Conservation (phyloP, 2,888 invertebrate species). For the Mythimna pallens region DNA sequence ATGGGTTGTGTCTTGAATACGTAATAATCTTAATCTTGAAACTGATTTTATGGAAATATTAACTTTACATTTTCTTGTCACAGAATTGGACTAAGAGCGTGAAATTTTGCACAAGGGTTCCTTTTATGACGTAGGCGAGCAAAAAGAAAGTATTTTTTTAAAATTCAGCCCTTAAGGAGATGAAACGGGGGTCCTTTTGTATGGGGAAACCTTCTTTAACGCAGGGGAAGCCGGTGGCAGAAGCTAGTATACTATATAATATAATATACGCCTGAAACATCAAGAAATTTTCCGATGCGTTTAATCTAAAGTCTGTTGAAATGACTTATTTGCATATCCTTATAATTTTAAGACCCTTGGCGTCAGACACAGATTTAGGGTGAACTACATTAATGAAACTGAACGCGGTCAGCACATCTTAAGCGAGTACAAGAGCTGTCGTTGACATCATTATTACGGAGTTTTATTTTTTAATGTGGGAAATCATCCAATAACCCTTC, state of each 20-base stretch:
- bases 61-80: neutral
- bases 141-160: no score
- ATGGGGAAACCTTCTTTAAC: no score
- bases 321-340: conserved; percentile 1
- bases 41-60: neutral
- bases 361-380: neutral
- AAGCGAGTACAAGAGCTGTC: neutral
- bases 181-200: no score
- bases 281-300: neutral
- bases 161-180: no score
- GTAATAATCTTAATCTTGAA: neutral
- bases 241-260: no score
- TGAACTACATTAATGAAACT: neutral
- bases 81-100: no score
- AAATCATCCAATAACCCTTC: no score
- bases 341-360: neutral
- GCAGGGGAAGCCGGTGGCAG: no score
- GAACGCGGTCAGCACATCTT: neutral
- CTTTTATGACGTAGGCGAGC: no score
- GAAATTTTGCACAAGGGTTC: no score
- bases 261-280: neutral
- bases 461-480: no score
- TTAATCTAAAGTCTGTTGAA: neutral
- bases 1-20: neutral
- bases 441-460: neutral